Evolutionary conservation across 1,140 invertebrate genomes (phyloP).

Genomic region (Cotesia chilonis): DNA sequence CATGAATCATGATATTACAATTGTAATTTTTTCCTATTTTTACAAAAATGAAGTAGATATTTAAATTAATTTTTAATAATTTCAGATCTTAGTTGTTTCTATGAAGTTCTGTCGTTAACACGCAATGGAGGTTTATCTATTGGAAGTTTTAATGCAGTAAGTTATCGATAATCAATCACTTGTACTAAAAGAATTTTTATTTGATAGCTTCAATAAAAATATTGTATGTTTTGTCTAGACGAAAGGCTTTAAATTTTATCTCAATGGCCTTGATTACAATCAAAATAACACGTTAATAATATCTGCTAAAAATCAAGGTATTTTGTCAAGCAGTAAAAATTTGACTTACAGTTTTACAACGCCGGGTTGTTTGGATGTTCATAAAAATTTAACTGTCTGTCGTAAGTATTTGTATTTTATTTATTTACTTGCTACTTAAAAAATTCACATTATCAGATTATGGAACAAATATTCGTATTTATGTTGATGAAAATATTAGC

Average conservation of each 20-base stretch:
- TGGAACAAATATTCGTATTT: conserved; percentile 10
- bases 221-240: conserved; percentile 24
- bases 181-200: background rate
- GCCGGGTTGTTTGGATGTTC: conserved; percentile 54
- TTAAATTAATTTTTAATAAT: conserved; percentile 25
- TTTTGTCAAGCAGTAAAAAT: conserved; percentile 38
- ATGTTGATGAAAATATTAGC: conserved; percentile 39
- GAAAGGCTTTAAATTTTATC: conserved; percentile 33
- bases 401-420: conserved; percentile 46
- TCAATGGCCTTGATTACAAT: conserved; percentile 44
- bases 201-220: too few relatives aligned
- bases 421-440: background rate
- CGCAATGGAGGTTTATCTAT: conserved; percentile 42
- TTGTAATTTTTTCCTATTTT: conserved; percentile 22
- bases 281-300: conserved; percentile 49
- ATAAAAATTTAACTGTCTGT: conserved; percentile 53
- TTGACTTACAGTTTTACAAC: conserved; percentile 46
- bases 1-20: too few relatives aligned
- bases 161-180: background rate
- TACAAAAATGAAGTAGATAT: conserved; percentile 19
- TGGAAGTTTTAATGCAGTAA: conserved; percentile 45
- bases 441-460: too few relatives aligned
- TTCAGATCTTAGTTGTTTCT: conserved; percentile 56
- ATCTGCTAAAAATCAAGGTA: conserved; percentile 39
- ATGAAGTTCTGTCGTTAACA: conserved; percentile 48